Base-by-base conservation (phyloP, 2,888 invertebrate genomes). In the Kryphioiulus occultus region DNA sequence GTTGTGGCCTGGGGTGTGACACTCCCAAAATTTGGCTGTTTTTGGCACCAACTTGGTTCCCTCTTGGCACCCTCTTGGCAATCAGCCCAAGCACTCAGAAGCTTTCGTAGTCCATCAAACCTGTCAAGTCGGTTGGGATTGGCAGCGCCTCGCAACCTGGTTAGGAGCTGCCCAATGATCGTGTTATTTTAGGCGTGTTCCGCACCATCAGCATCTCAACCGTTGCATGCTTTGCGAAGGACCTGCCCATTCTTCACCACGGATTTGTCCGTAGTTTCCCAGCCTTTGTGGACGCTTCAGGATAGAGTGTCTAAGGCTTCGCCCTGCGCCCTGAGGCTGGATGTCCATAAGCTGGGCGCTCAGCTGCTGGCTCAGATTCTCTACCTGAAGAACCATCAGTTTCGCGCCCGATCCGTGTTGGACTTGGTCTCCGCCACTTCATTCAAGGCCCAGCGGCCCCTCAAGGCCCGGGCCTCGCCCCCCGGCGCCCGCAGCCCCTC, bases 371-470 rank as follows among this genome's bases (percentile, higher is more conserved):
- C 85, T 17, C 85, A 85, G 85, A 85, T 85, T 22, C 42, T 85
- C 30, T 85, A 85, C 42, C 85, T 85, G 42, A 85, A 85, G 42
- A 85, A 85, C 42, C 85, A 85, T 17, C 85, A 85, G 17, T 42
- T 30, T 22, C 44, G 85, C 30, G 35, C 85, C 30, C 85, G 85
- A 15, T 85, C 85, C 17, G 85, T 85, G 15, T 26, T 85, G 17
- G 85, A 85, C 85, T 22, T 85, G 85, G 85, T 85, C 47, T 22
- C 85, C 44, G 85, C 85, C 19, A 85, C 85, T 44, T 85, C 85
- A n/a, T 85, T 85, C 47, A 85, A 85, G 44, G 85, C 42, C 22
- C 85, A 85, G n/a, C 35, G 85, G 42, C 85, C 85, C 4, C 30
- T 47, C 9, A 85, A 85, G 32, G 35, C 44, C 30, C 22, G 44